Percentiles rank a stretch among this genome's conserved stretches.
phyloP scores from a whole-genome alignment of 2,797 vertebrate genomes.

The Pterois miles region DNA sequence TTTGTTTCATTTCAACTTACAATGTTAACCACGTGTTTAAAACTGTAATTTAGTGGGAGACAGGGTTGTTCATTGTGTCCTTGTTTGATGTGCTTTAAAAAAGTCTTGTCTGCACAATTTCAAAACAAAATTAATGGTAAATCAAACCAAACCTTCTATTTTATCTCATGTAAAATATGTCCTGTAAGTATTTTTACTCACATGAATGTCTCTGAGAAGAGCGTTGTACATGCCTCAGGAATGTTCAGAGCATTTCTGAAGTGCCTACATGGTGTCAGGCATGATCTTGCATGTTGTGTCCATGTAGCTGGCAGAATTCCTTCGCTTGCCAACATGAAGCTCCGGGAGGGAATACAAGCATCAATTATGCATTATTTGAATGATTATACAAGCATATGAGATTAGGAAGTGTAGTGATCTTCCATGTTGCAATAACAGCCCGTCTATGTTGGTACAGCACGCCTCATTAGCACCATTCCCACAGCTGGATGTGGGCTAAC shows the following conservation, averaged over 20 bases:
- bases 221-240: constrained; percentile 30
- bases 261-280: constrained; percentile 59
- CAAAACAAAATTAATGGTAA: background rate
- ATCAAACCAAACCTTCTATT: constrained; percentile 1
- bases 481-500: constrained; percentile 76
- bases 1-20: too few species aligned
- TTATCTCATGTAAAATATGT: background rate
- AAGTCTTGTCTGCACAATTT: background rate
- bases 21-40: too few species aligned
- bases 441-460: constrained; percentile 65
- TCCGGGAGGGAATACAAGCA: constrained; percentile 63
- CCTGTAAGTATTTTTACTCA: background rate
- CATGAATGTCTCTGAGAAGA: constrained; percentile 31
- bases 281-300: constrained; percentile 57
- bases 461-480: constrained; percentile 76
- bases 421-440: constrained; percentile 72
- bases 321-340: constrained; percentile 45
- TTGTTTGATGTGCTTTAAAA: background rate
- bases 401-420: constrained; percentile 71
- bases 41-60: too few species aligned
- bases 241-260: constrained; percentile 49
- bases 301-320: constrained; percentile 51
- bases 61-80: background rate
- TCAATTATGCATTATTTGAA: constrained; percentile 78
- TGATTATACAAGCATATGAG: constrained; percentile 75